phyloP scores from a whole-genome alignment of 2,888 invertebrate genomes.

The Troglohyphantes excavatus region DNA sequence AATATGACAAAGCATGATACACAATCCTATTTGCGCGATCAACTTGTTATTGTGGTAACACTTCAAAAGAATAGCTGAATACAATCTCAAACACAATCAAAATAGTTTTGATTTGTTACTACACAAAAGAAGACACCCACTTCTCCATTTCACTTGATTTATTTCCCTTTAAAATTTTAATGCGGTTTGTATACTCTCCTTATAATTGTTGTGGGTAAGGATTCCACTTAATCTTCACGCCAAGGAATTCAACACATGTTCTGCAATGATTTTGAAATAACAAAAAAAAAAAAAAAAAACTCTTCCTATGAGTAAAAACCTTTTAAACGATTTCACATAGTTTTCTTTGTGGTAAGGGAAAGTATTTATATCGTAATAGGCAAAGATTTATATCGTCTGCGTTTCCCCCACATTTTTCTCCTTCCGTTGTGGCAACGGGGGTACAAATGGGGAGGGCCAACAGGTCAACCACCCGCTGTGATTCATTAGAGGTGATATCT shows the following conservation, averaged over 20 bases:
- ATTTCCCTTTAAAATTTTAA: neutral
- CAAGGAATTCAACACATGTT: neutral
- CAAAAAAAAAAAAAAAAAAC: neutral
- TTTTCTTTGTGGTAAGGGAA: neutral
- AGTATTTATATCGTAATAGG: conserved; percentile 9
- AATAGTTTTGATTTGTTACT: too few relatives aligned
- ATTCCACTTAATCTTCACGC: neutral
- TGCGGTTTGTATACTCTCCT: neutral
- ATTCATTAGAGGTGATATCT: neutral
- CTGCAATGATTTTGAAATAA: neutral
- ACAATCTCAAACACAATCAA: too few relatives aligned
- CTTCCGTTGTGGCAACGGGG: conserved; percentile 10
- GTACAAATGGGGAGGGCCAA: neutral
- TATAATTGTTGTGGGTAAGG: neutral
- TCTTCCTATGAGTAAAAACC: neutral
- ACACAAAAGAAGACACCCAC: too few relatives aligned
- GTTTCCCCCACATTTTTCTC: neutral
- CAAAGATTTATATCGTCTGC: conserved; percentile 14
- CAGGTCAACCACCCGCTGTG: neutral
- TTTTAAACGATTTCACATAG: neutral
- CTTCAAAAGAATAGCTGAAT: too few relatives aligned
- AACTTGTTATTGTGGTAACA: too few relatives aligned
- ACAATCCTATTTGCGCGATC: too few relatives aligned
- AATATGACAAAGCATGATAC: too few relatives aligned
- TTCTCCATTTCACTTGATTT: too few relatives aligned